Evolutionary conservation across 2,888 invertebrate genomes (phyloP).

Genomic region (Diloba caeruleocephala): DNA sequence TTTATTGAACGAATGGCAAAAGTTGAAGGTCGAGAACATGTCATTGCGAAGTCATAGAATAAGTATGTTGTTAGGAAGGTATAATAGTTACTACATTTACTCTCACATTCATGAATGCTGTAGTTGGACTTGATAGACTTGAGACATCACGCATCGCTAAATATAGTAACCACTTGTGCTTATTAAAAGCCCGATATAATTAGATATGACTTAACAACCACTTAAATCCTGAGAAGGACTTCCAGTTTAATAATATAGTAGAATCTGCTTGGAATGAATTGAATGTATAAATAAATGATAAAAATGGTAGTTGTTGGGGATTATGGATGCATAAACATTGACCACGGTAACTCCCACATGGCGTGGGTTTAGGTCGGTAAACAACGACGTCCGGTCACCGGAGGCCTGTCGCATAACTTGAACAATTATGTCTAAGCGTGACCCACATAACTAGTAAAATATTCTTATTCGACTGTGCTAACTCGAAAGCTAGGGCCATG

Average conservation of each 20-base stretch:
- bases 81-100: background rate
- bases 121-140: slow-evolving; percentile 63
- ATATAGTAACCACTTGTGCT: slow-evolving; percentile 73
- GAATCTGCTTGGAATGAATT: slow-evolving; percentile 20
- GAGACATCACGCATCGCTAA: slow-evolving; percentile 71
- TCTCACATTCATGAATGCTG: slow-evolving; percentile 38
- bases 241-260: slow-evolving; percentile 7
- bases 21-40: slow-evolving; percentile 20
- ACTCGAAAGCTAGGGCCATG: slow-evolving; percentile 42
- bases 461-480: slow-evolving; percentile 46
- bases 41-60: slow-evolving; percentile 13
- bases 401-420: slow-evolving; percentile 66
- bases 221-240: slow-evolving; percentile 48
- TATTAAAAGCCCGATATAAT: slow-evolving; percentile 70
- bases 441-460: slow-evolving; percentile 57
- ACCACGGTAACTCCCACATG: slow-evolving; percentile 68
- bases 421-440: slow-evolving; percentile 63
- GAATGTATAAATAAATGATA: slow-evolving; percentile 37
- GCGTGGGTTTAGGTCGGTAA: slow-evolving; percentile 80
- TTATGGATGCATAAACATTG: slow-evolving; percentile 46
- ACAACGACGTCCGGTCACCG: slow-evolving; percentile 83
- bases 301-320: slow-evolving; percentile 41
- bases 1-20: slow-evolving; percentile 29
- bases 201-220: slow-evolving; percentile 65
- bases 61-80: slow-evolving; percentile 33